Percentiles rank a stretch among this genome's conserved stretches.
These are phyloP conservation scores for Nycticebus coucang DNA, from an alignment of 2,113 vertebrate species.

Conservation along the genomic window DNA sequence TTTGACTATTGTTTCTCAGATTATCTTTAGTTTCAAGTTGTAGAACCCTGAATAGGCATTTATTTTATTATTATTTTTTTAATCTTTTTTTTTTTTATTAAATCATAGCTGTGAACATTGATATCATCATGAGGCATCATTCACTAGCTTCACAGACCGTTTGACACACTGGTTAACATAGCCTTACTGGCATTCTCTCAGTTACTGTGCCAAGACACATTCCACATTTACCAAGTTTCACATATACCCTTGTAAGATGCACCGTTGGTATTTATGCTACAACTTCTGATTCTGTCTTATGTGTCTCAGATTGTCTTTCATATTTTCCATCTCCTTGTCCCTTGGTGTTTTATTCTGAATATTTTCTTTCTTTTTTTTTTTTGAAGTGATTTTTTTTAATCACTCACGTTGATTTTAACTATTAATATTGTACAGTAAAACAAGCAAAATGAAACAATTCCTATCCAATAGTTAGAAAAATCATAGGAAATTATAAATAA, in stretches of 20 bases:
- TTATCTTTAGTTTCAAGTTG: background rate
- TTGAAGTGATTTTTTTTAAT: background rate
- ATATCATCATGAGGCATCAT: too few relatives aligned
- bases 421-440: constrained; percentile 5
- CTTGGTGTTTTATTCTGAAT: background rate
- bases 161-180: too few relatives aligned
- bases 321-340: background rate
- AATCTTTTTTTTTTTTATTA: too few relatives aligned
- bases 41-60: background rate
- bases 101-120: too few relatives aligned
- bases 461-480: background rate
- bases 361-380: too few relatives aligned
- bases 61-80: too few relatives aligned
- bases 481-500: background rate
- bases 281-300: background rate
- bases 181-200: too few relatives aligned
- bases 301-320: background rate
- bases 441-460: background rate
- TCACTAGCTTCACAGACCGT: too few relatives aligned
- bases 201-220: too few relatives aligned
- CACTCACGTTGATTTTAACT: background rate
- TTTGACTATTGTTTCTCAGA: background rate
- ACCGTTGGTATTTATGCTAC: too few relatives aligned
- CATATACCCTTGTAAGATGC: too few relatives aligned
- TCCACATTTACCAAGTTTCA: too few relatives aligned